phyloP scores from a whole-genome alignment of 2,888 invertebrate genomes.

The Selenia dentaria region DNA sequence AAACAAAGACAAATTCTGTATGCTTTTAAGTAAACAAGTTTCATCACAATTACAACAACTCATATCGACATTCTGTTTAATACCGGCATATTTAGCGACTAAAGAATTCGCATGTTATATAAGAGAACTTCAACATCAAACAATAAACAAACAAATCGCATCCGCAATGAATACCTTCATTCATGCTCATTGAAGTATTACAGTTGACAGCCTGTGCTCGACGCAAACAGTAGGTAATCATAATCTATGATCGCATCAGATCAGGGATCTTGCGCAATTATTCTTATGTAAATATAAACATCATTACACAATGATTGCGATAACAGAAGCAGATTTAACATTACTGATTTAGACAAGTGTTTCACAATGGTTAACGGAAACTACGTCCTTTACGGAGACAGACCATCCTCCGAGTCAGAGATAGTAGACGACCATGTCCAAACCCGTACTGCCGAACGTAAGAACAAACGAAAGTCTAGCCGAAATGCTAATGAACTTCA shows the following conservation, averaged over 20 bases:
- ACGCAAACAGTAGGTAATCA: conserved; percentile 29
- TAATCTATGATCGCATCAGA: conserved; percentile 23
- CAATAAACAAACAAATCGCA: conserved; percentile 73
- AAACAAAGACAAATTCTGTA: no score
- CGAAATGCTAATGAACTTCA: conserved; percentile 69
- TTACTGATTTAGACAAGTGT: conserved; percentile 24
- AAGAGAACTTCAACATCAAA: conserved; percentile 44
- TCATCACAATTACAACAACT: conserved; percentile 33
- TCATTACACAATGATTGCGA: conserved; percentile 45
- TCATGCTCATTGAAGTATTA: conserved; percentile 43
- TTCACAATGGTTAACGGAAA: conserved; percentile 79
- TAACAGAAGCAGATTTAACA: conserved; percentile 36
- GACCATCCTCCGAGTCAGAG: conserved; percentile 73
- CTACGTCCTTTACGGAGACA: conserved; percentile 74
- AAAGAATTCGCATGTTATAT: conserved; percentile 62
- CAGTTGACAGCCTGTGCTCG: conserved; percentile 37
- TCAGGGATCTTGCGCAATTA: conserved; percentile 33
- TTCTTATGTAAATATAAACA: conserved; percentile 34
- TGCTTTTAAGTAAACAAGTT: background rate
- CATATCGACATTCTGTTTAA: conserved; percentile 46
- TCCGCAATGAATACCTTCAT: conserved; percentile 49
- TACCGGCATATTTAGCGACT: conserved; percentile 53
- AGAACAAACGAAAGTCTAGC: conserved; percentile 60
- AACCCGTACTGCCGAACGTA: conserved; percentile 63
- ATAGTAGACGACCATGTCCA: conserved; percentile 75